A percentile compares a stretch with the other conserved stretches of the same genome.
Evolutionary conservation across 2,888 invertebrate genomes (phyloP).

Genomic region (Augochlorella aurata): DNA sequence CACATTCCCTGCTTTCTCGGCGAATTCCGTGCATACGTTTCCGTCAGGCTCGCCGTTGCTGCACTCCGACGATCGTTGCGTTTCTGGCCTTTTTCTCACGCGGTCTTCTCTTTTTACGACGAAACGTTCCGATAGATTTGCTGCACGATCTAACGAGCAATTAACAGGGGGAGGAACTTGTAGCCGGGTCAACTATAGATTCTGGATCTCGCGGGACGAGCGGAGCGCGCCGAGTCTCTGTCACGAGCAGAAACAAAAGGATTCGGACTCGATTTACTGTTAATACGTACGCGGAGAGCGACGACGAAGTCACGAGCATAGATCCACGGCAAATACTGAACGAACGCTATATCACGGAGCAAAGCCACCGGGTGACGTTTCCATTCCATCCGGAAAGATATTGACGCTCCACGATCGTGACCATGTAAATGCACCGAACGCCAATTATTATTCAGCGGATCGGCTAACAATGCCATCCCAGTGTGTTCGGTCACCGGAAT

Average conservation of each 20-base stretch:
- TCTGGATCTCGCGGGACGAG: neutral
- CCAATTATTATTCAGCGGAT: constrained; percentile 68
- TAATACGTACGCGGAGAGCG: constrained; percentile 14
- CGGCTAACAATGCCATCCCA: constrained; percentile 73
- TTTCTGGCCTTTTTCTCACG: constrained; percentile 13
- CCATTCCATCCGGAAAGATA: constrained; percentile 63
- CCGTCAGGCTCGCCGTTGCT: constrained; percentile 38
- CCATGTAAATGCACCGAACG: constrained; percentile 57
- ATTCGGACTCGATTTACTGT: constrained; percentile 12
- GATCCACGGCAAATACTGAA: constrained; percentile 68
- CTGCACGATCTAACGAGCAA: neutral
- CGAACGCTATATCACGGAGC: constrained; percentile 65
- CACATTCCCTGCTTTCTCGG: constrained; percentile 47
- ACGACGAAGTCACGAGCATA: constrained; percentile 56
- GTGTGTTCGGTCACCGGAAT: constrained; percentile 74
- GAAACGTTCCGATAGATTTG: neutral
- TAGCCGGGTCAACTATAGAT: neutral
- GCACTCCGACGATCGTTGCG: constrained; percentile 15
- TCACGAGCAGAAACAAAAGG: neutral
- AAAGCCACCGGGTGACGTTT: constrained; percentile 63
- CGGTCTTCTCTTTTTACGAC: neutral
- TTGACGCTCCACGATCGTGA: constrained; percentile 62
- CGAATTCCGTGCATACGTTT: constrained; percentile 58
- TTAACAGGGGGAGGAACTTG: neutral
- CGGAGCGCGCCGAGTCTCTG: neutral